phyloP scores from a whole-genome alignment of 2,113 vertebrate species.

The Electrona antarctica region DNA sequence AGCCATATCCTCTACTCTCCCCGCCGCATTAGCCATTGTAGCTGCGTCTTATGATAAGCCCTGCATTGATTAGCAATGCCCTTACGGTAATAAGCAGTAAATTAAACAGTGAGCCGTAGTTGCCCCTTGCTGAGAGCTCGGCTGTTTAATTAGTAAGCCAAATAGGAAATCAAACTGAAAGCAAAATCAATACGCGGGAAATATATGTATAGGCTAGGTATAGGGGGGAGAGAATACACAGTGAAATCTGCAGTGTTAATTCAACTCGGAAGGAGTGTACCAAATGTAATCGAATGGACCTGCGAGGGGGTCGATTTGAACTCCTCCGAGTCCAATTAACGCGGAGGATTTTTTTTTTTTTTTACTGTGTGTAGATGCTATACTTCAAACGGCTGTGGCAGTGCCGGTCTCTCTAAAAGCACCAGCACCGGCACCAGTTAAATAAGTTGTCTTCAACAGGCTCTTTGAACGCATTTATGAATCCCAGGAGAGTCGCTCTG shows the following conservation, averaged over 20 bases:
- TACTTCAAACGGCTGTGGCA: no score
- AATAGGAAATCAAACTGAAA: conserved; percentile 68
- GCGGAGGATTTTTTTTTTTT: no score
- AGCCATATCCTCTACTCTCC: conserved; percentile 16
- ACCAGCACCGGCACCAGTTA: neutral
- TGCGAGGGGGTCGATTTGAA: no score
- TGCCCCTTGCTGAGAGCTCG: conserved; percentile 36
- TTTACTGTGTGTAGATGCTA: no score
- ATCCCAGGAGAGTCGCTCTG: conserved; percentile 5
- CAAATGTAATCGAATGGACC: no score
- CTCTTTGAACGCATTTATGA: conserved; percentile 4
- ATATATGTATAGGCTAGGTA: conserved; percentile 27
- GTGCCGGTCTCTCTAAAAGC: no score
- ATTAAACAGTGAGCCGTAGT: conserved; percentile 51
- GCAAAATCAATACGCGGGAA: conserved; percentile 60
- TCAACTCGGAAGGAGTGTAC: no score
- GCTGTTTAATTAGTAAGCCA: conserved; percentile 70
- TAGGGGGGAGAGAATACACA: neutral
- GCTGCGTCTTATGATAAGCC: conserved; percentile 48
- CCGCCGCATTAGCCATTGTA: conserved; percentile 40
- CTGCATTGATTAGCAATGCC: conserved; percentile 62
- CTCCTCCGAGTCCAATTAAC: no score
- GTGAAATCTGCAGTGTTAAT: no score
- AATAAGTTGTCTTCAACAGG: neutral
- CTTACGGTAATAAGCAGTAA: conserved; percentile 54